phyloP scores from a whole-genome alignment of 2,113 vertebrate genomes.

The Anolis carolinensis region DNA sequence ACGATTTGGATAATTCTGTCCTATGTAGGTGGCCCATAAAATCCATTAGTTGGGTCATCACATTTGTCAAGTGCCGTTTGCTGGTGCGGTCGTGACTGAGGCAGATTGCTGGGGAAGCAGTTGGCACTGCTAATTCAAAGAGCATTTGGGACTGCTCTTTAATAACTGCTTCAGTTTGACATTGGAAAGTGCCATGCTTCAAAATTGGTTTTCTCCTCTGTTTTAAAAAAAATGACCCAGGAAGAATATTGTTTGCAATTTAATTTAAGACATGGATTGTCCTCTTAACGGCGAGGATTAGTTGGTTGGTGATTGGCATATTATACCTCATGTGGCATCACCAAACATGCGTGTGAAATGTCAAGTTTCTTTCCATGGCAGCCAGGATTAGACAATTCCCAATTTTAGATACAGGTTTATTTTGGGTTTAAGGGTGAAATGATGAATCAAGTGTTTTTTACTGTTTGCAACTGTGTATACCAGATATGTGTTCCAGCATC shows the following conservation, averaged over 20 bases:
- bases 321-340: neutral
- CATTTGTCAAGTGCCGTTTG: neutral
- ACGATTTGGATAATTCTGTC: neutral
- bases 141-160: neutral
- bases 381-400: too few relatives aligned
- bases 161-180: neutral
- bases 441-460: too few relatives aligned
- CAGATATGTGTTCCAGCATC: too few relatives aligned
- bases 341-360: neutral
- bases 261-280: neutral
- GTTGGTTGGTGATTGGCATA: neutral
- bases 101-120: neutral
- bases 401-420: too few relatives aligned
- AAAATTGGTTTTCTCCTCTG: neutral
- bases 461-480: too few relatives aligned
- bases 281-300: neutral
- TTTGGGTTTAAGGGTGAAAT: too few relatives aligned
- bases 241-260: neutral
- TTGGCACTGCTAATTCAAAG: neutral
- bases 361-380: too few relatives aligned
- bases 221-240: neutral
- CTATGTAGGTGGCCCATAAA: neutral
- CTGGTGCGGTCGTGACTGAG: neutral
- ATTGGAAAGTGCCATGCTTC: neutral
- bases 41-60: neutral